Evolutionary conservation across 2,797 vertebrate species (phyloP).

Genomic region (Podarcis lilfordi): DNA sequence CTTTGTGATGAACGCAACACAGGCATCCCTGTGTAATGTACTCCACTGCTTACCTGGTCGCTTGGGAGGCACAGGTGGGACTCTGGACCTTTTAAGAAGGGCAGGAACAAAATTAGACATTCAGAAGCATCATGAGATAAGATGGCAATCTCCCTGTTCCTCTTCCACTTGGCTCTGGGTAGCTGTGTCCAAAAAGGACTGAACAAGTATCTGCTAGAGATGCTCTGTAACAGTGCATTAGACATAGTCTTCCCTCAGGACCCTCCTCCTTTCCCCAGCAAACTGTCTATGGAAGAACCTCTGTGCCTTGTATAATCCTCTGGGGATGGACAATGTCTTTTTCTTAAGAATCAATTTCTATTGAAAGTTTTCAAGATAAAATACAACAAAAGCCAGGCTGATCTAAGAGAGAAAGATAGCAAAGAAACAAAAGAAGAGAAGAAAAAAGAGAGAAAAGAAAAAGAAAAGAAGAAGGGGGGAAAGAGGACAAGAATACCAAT

Average conservation of each 20-base stretch:
- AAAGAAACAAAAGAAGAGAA: background rate
- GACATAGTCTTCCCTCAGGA: background rate
- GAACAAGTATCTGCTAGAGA: background rate
- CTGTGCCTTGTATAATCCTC: background rate
- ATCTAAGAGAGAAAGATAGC: no score
- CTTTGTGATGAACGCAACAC: no score
- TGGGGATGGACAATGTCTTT: background rate
- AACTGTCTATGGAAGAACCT: background rate
- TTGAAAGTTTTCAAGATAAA: no score
- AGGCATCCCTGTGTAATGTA: background rate
- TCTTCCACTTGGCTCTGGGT: background rate
- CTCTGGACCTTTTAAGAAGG: slow-evolving; percentile 53
- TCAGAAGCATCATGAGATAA: no score
- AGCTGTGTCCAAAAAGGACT: background rate
- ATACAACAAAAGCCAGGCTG: no score
- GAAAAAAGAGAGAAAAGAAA: no score
- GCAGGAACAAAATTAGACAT: slow-evolving; percentile 29
- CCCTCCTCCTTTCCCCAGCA: background rate
- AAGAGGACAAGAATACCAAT: no score
- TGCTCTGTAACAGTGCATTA: background rate
- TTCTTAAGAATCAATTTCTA: no score
- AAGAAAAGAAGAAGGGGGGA: no score
- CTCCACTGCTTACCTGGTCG: slow-evolving; percentile 48
- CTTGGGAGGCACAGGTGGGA: slow-evolving; percentile 43
- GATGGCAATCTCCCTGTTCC: background rate